Evolutionary conservation across 1,140 invertebrate genomes (phyloP).

Genomic region (Antheraea pernyi): DNA sequence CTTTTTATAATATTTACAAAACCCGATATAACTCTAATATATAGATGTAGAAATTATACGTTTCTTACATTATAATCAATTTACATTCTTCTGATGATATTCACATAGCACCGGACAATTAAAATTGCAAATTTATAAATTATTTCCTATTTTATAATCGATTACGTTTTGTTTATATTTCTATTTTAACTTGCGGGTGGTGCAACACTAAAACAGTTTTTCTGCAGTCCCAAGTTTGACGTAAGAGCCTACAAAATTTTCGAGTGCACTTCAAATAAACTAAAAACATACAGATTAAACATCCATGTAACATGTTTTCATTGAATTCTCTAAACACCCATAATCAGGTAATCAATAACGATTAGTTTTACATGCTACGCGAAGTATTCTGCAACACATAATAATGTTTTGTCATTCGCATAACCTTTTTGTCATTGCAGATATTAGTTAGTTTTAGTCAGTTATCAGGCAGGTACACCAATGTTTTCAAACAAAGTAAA

Average conservation of each 20-base stretch:
- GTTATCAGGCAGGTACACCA: slow-evolving; percentile 67
- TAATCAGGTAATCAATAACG: slow-evolving; percentile 55
- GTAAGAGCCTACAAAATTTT: slow-evolving; percentile 78
- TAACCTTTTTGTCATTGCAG: slow-evolving; percentile 71
- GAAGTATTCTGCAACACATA: background rate
- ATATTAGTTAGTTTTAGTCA: slow-evolving; percentile 76
- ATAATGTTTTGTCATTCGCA: slow-evolving; percentile 55
- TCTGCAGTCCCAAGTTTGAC: slow-evolving; percentile 55
- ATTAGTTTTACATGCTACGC: background rate
- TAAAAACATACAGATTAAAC: slow-evolving; percentile 53
- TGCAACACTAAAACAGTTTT: slow-evolving; percentile 1
- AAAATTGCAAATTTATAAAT: no score
- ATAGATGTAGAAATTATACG: no score
- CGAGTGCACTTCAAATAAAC: slow-evolving; percentile 69
- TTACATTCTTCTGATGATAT: no score
- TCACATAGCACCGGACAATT: no score
- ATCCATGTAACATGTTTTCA: slow-evolving; percentile 79
- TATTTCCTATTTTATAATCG: no score
- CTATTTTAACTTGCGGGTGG: background rate
- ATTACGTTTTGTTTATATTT: no score
- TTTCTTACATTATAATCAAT: no score
- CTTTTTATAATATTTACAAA: no score
- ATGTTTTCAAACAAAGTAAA: slow-evolving; percentile 70
- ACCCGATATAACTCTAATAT: no score
- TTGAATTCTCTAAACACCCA: slow-evolving; percentile 76